These are phyloP conservation scores for Callithrix jacchus DNA, from an alignment of 2,113 vertebrate genomes.

Conservation along the genomic window DNA sequence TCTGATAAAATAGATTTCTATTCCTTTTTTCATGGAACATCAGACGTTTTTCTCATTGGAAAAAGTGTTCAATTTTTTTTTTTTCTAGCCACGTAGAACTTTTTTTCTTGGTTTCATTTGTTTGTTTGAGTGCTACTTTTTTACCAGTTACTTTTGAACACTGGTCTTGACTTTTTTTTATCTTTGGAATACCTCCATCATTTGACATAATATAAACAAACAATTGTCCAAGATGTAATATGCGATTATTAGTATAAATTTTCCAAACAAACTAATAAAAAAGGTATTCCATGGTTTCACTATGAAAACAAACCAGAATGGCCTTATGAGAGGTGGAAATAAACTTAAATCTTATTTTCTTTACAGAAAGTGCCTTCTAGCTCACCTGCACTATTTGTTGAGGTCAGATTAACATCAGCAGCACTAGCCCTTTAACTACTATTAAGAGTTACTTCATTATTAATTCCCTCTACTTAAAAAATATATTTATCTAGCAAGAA, in stretches of 20 bases:
- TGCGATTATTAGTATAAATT: background rate
- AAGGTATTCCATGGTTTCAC: background rate
- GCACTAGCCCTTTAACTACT: background rate
- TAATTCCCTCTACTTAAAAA: background rate
- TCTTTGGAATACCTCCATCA: background rate
- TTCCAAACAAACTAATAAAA: background rate
- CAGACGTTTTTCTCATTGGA: background rate
- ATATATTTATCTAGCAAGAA: background rate
- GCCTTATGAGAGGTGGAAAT: background rate
- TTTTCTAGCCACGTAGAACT: background rate
- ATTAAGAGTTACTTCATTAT: background rate
- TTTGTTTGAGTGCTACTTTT: background rate
- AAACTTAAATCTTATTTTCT: background rate
- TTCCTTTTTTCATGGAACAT: background rate
- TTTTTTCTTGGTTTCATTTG: background rate
- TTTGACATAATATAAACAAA: background rate
- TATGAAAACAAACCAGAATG: conserved; percentile 14
- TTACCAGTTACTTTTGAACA: background rate
- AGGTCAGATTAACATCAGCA: background rate
- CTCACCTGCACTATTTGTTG: background rate
- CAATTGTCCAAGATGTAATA: background rate
- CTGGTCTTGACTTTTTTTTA: background rate
- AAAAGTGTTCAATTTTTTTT: background rate
- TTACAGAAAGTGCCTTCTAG: background rate
- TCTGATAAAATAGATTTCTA: no score